phyloP scores from a whole-genome alignment of 2,888 invertebrate genomes.

The Pediacus dermestoides region DNA sequence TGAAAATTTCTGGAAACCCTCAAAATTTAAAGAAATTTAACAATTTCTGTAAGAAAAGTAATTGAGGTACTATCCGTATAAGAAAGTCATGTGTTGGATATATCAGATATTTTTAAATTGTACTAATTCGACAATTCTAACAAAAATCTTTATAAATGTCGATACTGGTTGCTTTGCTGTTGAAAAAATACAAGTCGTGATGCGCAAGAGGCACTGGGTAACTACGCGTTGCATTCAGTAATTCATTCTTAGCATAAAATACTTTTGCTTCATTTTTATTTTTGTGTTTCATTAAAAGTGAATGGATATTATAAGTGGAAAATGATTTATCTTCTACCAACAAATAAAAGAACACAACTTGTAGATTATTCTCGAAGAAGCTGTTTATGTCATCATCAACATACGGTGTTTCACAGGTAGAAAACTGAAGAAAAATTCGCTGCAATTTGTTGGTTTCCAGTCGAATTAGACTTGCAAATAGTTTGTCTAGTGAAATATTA shows the following conservation, averaged over 20 bases:
- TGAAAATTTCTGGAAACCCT: too few relatives aligned
- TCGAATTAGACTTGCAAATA: constrained; percentile 12
- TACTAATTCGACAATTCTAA: too few relatives aligned
- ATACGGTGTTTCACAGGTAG: constrained; percentile 4
- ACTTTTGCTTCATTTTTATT: constrained; percentile 17
- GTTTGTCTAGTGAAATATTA: constrained; percentile 12
- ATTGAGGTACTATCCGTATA: too few relatives aligned
- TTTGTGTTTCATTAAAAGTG: constrained; percentile 12
- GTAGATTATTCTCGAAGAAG: constrained; percentile 18
- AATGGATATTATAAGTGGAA: constrained; percentile 12
- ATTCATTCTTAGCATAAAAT: constrained; percentile 19
- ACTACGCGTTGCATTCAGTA: constrained; percentile 8
- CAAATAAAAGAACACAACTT: constrained; percentile 20
- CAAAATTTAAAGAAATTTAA: too few relatives aligned
- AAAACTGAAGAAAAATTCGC: constrained; percentile 16
- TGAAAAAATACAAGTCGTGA: constrained; percentile 20
- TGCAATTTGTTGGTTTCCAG: constrained; percentile 12
- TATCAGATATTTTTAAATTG: too few relatives aligned
- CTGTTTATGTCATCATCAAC: not conserved
- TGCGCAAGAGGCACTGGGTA: constrained; percentile 19
- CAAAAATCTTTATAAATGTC: too few relatives aligned
- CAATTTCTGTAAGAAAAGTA: too few relatives aligned
- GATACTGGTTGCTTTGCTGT: constrained; percentile 19
- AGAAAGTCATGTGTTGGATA: too few relatives aligned
- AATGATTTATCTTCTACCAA: constrained; percentile 13